phyloP scores from a whole-genome alignment of 1,140 invertebrate species.

The Drosophila littoralis region DNA sequence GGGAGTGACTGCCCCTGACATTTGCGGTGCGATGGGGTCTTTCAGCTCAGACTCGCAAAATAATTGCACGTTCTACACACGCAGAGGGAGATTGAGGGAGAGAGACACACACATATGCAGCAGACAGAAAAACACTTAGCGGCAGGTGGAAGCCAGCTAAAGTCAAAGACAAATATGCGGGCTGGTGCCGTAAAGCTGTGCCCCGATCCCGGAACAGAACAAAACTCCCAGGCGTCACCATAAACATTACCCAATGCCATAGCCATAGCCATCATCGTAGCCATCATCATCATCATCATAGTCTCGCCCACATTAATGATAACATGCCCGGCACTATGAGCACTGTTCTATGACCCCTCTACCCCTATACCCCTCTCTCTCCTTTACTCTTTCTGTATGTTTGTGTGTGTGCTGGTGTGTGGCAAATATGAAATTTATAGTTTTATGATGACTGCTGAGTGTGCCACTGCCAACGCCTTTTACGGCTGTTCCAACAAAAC shows the following conservation, averaged over 20 bases:
- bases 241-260: conserved; percentile 75
- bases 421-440: conserved; percentile 84
- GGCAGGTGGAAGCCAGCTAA: conserved; percentile 61
- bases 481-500: conserved; percentile 79
- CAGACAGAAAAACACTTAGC: conserved; percentile 71
- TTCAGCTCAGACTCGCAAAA: conserved; percentile 72
- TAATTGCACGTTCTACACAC: conserved; percentile 76
- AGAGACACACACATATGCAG: conserved; percentile 17
- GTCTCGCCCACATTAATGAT: conserved; percentile 80
- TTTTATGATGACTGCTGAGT: conserved; percentile 84
- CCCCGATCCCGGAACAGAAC: conserved; percentile 23
- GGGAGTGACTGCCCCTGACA: conserved; percentile 66
- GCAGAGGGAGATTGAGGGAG: neutral
- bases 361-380: neutral
- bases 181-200: conserved; percentile 31
- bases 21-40: conserved; percentile 52
- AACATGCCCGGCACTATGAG: conserved; percentile 49
- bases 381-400: neutral
- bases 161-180: conserved; percentile 45
- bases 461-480: conserved; percentile 81
- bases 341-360: conserved; percentile 14
- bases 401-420: conserved; percentile 41
- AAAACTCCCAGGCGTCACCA: conserved; percentile 79
- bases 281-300: conserved; percentile 45
- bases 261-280: conserved; percentile 50